Base-by-base conservation (phyloP, 2,113 vertebrate genomes). In the Phyllostomus hastatus region DNA sequence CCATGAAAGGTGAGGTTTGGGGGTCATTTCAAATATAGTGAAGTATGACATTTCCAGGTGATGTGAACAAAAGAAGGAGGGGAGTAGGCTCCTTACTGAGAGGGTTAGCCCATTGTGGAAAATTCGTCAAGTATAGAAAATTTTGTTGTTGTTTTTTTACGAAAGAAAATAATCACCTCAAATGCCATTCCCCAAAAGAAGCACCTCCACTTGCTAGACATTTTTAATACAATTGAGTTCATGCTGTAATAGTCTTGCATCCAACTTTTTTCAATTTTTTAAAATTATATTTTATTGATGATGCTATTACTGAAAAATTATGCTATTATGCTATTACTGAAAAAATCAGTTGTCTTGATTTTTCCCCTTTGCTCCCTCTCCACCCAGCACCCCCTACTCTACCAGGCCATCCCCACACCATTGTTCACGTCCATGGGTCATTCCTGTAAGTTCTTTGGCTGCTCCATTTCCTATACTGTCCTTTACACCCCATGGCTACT, bases 1-100 rank as follows among this genome's bases (percentile, higher is more conserved):
- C 99, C 12, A 98, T 99, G 66, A 99, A 99, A 99, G 99, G 99
- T 99, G 85, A 95, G 97, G 26, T 15, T 15, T 4, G 1, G 9
- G 31, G 41, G 10, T n/a, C 59, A 17, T 33, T 46, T 54, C 59
- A 61, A 26, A 11, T 1, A n/a, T 28, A 43, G n/a, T 7, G 4
- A 26, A 69, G 28, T 10, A 52, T 33, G 43, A 54, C 50, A 46
- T 26, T n/a, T 31, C 43, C 24, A n/a, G 46, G 20, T 66, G 48
- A 8, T 5, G 54, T 3, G 79, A 64, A 57, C n/a, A 9, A 41
- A 70, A 50, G 8, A 43, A 38, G 46, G 46, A 67, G 28, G 9
- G 54, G 12, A 20, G 64, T 6, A n/a, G 43, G 41, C 4, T 31
- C 50, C 12, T 59, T 59, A 17, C 54, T 31, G 43, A 67, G 38